These are phyloP conservation scores for Pseudeuparius sepicola DNA, from an alignment of 2,888 invertebrate species.

Conservation along the genomic window DNA sequence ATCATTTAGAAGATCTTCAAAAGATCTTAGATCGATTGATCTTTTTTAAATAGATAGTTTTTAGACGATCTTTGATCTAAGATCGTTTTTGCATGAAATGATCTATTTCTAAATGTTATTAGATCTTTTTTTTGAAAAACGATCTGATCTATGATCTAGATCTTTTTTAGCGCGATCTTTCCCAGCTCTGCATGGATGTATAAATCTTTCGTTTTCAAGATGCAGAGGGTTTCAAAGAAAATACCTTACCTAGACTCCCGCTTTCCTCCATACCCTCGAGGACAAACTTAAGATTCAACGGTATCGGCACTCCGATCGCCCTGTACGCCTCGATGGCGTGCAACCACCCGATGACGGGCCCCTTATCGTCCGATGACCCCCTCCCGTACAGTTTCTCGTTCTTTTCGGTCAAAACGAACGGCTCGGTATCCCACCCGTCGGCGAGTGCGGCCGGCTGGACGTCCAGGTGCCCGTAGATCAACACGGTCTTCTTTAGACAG, in stretches of 20 bases:
- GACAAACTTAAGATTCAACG: conserved; percentile 76
- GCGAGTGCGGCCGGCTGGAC: conserved; percentile 90
- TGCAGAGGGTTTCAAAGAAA: too few relatives aligned
- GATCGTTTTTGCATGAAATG: too few relatives aligned
- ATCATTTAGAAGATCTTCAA: too few relatives aligned
- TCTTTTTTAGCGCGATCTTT: too few relatives aligned
- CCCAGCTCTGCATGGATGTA: too few relatives aligned
- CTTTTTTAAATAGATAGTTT: too few relatives aligned
- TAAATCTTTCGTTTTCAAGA: too few relatives aligned
- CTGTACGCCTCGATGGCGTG: conserved; percentile 87
- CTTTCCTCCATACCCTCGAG: conserved; percentile 99
- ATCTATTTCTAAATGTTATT: too few relatives aligned
- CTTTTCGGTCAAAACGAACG: conserved; percentile 80
- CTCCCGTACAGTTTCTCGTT: conserved; percentile 86
- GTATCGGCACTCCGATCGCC: conserved; percentile 48
- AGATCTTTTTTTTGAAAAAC: too few relatives aligned
- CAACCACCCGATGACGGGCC: conserved; percentile 87
- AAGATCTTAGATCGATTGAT: too few relatives aligned
- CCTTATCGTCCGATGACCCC: conserved; percentile 87
- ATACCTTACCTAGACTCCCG: conserved; percentile 94
- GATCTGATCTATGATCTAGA: too few relatives aligned
- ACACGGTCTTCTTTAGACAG: conserved; percentile 75
- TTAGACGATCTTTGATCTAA: too few relatives aligned
- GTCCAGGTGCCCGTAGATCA: conserved; percentile 95
- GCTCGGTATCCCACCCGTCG: conserved; percentile 95